Base-by-base conservation (phyloP, 2,113 vertebrate genomes). In the Pungitius pungitius region DNA sequence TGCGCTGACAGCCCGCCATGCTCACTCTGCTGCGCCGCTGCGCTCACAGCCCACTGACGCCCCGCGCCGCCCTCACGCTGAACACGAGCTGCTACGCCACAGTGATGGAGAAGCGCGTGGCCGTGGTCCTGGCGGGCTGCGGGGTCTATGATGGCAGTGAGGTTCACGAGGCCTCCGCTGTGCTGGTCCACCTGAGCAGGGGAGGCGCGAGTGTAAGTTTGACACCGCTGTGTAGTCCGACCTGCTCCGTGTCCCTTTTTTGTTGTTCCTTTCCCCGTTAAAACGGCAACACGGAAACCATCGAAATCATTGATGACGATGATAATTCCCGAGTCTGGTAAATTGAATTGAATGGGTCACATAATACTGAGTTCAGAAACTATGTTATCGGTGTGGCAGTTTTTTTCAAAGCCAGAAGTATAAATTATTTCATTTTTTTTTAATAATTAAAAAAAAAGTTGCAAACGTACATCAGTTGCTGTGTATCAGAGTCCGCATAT, bases 141-240 rank as follows among this genome's bases (percentile, higher is more conserved):
- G 94, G 95, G 0, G 94, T 95, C 8, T 95, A 92, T 33, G 93
- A 94, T 0, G 94, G 92, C 60, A 94, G 84, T 40, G 91, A 95
- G 77, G 92, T 93, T 51, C 93, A 92, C 17, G 93, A 94, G 43
- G 92, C 93, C 49, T 95, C 90, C 35, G 94, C 94, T 1, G 83
- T 83, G 1, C 55, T 95, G 82, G 93, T 95, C 11, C 94, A 94
- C 55, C 85, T 94, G 57, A 95, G 93, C 91, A 88, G 93, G 63
- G 85, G 89, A 30, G 90, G 88, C 5, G 92, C 93, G 0, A 92
- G 62, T 84, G 95, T 95, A 78, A 83, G 86, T 91, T 54, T 20
- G 12, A 13, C 20, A 20, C 20, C 3, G 49, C 0, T 27, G 30
- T 30, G 2, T 5, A 30, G 30, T 30, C 30, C n/a, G n/a, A n/a